phyloP scores from a whole-genome alignment of 2,113 vertebrate species.

The Corythaixoides concolor region DNA sequence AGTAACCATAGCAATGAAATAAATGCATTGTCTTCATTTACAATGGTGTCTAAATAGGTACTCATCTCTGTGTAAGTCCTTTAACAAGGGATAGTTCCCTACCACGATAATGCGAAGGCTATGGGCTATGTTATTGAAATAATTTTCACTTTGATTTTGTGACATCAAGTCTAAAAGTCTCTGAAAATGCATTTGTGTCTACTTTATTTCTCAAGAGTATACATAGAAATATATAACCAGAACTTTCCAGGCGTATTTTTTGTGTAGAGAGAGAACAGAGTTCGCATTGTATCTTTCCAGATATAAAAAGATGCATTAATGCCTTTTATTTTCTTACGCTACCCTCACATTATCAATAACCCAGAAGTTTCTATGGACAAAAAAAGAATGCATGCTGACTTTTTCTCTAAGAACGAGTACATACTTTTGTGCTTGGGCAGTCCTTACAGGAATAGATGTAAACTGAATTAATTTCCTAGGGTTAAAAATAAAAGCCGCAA shows the following conservation, averaged over 20 bases:
- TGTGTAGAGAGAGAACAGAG: background rate
- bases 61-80: slow-evolving; percentile 17
- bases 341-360: background rate
- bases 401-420: background rate
- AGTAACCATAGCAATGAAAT: slow-evolving; percentile 69
- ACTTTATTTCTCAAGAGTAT: background rate
- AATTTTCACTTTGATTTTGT: slow-evolving; percentile 29
- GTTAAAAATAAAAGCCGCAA: background rate
- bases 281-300: background rate
- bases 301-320: slow-evolving; percentile 24
- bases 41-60: slow-evolving; percentile 60
- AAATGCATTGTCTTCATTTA: slow-evolving; percentile 59
- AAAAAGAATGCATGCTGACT: background rate
- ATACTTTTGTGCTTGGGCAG: background rate
- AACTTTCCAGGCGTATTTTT: background rate
- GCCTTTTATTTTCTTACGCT: background rate
- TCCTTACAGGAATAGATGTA: background rate
- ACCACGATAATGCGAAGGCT: background rate
- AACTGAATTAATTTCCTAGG: background rate
- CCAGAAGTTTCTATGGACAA: background rate
- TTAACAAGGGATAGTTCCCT: slow-evolving; percentile 28
- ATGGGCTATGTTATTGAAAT: slow-evolving; percentile 6
- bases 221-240: background rate
- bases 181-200: background rate
- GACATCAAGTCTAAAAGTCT: background rate